A percentile compares a stretch with the other conserved stretches of the same genome.
These are phyloP conservation scores for Spicauda simplicius DNA, from an alignment of 2,888 invertebrate genomes.

Conservation along the genomic window DNA sequence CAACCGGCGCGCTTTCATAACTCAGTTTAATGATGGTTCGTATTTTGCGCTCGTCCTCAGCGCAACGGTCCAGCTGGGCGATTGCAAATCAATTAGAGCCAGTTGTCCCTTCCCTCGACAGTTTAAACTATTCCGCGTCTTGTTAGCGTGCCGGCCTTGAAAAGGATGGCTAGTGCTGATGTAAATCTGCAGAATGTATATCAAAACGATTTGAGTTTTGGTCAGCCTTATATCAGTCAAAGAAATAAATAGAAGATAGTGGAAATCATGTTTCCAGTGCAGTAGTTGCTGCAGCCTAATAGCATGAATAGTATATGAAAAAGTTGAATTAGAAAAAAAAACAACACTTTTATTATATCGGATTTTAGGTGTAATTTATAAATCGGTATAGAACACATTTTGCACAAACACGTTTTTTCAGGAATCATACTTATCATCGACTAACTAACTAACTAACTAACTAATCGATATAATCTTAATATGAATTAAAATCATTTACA, in stretches of 20 bases:
- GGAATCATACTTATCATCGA: too few species aligned
- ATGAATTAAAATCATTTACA: too few species aligned
- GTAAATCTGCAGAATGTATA: not conserved
- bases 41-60: conserved; percentile 48
- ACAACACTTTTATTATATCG: too few species aligned
- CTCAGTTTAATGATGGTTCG: conserved; percentile 55
- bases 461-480: too few species aligned
- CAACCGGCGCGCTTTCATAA: conserved; percentile 60
- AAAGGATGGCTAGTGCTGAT: conserved; percentile 1
- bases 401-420: too few species aligned
- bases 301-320: too few species aligned
- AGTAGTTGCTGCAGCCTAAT: too few species aligned
- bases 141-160: conserved; percentile 13
- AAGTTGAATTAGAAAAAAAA: too few species aligned
- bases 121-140: conserved; percentile 26
- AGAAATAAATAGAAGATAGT: not conserved
- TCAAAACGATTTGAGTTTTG: not conserved
- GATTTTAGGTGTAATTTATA: too few species aligned
- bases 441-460: too few species aligned
- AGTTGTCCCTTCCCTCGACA: conserved; percentile 19
- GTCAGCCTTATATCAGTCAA: not conserved
- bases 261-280: too few species aligned
- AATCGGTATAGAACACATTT: too few species aligned
- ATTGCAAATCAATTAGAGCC: conserved; percentile 56
- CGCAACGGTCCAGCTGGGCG: conserved; percentile 35